phyloP scores from a whole-genome alignment of 2,113 vertebrate genomes.

The Amazona vittata region DNA sequence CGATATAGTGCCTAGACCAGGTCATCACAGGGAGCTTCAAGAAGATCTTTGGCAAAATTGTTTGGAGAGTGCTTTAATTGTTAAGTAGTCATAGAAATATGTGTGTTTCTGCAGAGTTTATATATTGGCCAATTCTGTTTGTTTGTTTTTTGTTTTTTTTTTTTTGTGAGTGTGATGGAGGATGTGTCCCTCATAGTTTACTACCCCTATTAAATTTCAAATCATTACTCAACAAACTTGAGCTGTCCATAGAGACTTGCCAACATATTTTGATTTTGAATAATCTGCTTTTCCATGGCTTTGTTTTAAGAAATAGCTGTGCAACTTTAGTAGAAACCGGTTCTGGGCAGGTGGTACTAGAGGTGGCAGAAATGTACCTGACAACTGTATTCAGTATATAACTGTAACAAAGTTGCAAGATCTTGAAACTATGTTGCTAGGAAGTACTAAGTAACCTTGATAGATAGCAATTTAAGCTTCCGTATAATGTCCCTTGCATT shows the following conservation, averaged over 20 bases:
- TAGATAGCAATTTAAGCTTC: background rate
- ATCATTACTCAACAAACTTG: rapidly evolving
- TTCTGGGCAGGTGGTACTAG: background rate
- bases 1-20: background rate
- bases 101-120: background rate
- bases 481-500: background rate
- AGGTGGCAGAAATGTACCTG: background rate
- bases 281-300: background rate
- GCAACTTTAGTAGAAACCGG: background rate
- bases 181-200: background rate
- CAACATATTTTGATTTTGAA: background rate
- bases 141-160: background rate
- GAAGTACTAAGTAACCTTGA: background rate
- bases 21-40: background rate
- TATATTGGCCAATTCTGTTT: background rate
- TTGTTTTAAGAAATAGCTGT: background rate
- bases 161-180: background rate
- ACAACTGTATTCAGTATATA: background rate
- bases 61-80: background rate
- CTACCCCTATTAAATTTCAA: background rate
- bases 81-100: background rate
- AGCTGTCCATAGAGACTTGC: background rate
- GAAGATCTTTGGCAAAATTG: background rate
- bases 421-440: background rate
- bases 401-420: background rate